These are phyloP conservation scores for Leptopilina clavipes DNA, from an alignment of 1,140 invertebrate species.

Conservation along the genomic window DNA sequence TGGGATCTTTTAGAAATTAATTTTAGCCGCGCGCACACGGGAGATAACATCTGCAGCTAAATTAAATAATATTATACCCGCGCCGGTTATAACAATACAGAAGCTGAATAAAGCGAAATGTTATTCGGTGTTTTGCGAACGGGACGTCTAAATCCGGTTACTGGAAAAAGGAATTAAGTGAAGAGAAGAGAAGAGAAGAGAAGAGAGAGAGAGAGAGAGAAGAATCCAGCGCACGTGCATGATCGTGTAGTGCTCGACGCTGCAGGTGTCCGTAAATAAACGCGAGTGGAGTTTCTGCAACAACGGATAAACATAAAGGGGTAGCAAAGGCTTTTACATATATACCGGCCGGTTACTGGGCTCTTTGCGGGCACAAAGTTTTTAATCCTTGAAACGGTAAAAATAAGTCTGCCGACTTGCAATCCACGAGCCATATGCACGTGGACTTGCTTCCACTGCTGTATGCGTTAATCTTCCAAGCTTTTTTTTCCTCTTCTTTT, in stretches of 20 bases:
- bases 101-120: slow-evolving; percentile 19
- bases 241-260: slow-evolving; percentile 24
- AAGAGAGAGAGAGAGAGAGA: not conserved
- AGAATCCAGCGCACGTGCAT: slow-evolving; percentile 26
- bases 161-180: slow-evolving; percentile 32
- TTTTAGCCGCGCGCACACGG: not conserved
- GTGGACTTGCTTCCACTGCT: not conserved
- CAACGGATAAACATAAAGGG: slow-evolving; percentile 20
- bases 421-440: slow-evolving; percentile 6
- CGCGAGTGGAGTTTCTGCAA: slow-evolving; percentile 28
- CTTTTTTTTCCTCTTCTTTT: slow-evolving; percentile 39
- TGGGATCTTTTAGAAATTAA: slow-evolving; percentile 2
- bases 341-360: slow-evolving; percentile 24
- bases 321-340: not conserved
- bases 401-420: slow-evolving; percentile 26
- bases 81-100: slow-evolving; percentile 16
- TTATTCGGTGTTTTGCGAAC: slow-evolving; percentile 30
- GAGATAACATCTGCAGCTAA: slow-evolving; percentile 15
- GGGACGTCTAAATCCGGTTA: slow-evolving; percentile 31
- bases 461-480: slow-evolving; percentile 40
- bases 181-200: not conserved
- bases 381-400: slow-evolving; percentile 34
- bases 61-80: slow-evolving; percentile 24
- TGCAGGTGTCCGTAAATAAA: slow-evolving; percentile 34
- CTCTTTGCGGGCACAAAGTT: slow-evolving; percentile 33